Evolutionary conservation across 1,140 invertebrate species (phyloP), one percentile per base, ranked within the genome.

Genomic region (Drosophila suzukii): DNA sequence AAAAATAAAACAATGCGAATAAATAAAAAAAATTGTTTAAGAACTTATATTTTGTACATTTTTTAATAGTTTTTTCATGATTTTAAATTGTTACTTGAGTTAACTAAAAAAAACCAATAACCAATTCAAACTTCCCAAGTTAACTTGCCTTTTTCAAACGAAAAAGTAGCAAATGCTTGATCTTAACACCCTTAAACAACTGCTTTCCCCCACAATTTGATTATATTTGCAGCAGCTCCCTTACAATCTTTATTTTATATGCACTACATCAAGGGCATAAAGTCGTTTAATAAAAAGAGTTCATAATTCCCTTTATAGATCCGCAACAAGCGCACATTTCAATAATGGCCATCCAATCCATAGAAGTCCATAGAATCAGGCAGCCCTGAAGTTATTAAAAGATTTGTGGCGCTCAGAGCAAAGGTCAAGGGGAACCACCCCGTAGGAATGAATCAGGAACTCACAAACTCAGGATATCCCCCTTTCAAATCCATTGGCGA

Each of bases 351-450:
- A 0, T 12, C 12, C 43, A 50, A 15, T 0, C 39, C 46, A 4
- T 20, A 20, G 20, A 20, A 41, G 46, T 15, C 15, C 50, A 58
- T 63, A 24, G 43, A 65, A 54, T 41, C 47, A 6, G 34, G 58
- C 50, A 44, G 15, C 46, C 68, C 38, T 53, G 39, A 43, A 62
- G 58, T 65, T 81, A 71, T 81, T 80, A 38, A 39, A 59, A 83
- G 83, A 86, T 86, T 86, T 86, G 82, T 86, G 75, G 59, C 36
- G 53, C 49, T 36, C 30, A 50, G 83, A 60, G 81, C 79, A 88
- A 36, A 43, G 83, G 62, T 76, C 74, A 77, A 55, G 51, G 27
- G 56, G 49, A 61, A 41, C 54, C 50, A 67, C 72, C 73, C 73
- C 46, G 44, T 20, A 46, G 74, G 50, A 51, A 65, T 66, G 17